Conservation (phyloP, 2,113 vertebrate genomes). For the Apistogramma diplotaenia region DNA sequence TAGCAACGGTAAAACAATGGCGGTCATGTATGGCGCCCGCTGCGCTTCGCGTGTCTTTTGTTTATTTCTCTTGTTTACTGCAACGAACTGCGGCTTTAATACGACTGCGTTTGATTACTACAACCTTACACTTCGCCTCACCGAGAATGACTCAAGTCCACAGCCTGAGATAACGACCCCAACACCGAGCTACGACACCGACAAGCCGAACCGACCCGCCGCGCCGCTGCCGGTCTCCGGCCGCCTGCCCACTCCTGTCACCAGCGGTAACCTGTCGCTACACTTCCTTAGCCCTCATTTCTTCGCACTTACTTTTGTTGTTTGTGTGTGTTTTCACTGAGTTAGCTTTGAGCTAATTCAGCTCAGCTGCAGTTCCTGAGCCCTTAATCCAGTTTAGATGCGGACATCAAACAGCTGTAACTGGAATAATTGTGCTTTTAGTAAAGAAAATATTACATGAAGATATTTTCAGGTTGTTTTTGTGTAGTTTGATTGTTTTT, state of each 20-base stretch:
- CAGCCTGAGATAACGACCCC: background rate
- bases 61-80: background rate
- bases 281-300: background rate
- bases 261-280: conserved; percentile 27
- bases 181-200: background rate
- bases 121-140: background rate
- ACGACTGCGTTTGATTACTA: background rate
- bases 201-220: rapidly evolving
- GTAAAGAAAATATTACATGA: background rate
- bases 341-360: background rate
- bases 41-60: background rate
- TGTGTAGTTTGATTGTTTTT: background rate
- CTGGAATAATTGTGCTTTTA: background rate
- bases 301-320: rapidly evolving
- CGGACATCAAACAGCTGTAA: background rate
- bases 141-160: background rate
- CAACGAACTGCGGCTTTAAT: background rate
- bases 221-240: conserved; percentile 44
- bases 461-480: background rate
- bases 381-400: background rate
- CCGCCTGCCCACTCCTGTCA: background rate
- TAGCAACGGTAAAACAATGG: conserved; percentile 65
- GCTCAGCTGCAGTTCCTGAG: background rate
- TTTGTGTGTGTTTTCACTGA: background rate
- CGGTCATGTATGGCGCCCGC: background rate